Percentiles rank a stretch among this genome's conserved stretches.
Evolutionary conservation across 2,797 vertebrate genomes (phyloP).

Genomic region (Notoglanidium macrostoma): DNA sequence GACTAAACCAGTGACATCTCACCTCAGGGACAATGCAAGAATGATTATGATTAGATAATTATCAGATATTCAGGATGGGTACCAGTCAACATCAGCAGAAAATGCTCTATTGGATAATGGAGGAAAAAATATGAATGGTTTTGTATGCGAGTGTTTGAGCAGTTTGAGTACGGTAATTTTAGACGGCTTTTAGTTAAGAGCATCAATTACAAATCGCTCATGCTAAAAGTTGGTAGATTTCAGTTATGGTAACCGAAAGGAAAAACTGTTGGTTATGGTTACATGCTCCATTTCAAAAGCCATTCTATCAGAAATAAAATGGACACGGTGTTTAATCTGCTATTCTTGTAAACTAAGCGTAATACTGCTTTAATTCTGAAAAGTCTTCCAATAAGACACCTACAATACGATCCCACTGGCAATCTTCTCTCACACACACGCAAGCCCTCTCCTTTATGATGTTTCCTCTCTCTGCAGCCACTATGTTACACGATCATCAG

Average conservation of each 20-base stretch:
- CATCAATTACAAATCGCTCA: background rate
- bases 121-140: background rate
- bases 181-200: background rate
- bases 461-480: slow-evolving; percentile 2
- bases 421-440: background rate
- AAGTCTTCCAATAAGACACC: slow-evolving; percentile 21
- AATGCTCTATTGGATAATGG: background rate
- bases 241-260: background rate
- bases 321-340: background rate
- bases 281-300: background rate
- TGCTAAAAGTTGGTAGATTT: background rate
- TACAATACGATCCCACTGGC: slow-evolving; percentile 11
- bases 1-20: background rate
- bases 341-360: background rate
- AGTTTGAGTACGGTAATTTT: background rate
- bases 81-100: background rate
- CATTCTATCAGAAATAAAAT: background rate
- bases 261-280: background rate
- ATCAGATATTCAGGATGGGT: background rate
- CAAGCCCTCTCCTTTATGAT: background rate
- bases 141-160: no score
- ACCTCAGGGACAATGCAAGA: background rate
- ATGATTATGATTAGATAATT: background rate
- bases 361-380: slow-evolving; percentile 20
- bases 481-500: slow-evolving; percentile 3